These are phyloP conservation scores for Podarcis cretensis DNA, from an alignment of 2,113 vertebrate species.

Conservation along the genomic window DNA sequence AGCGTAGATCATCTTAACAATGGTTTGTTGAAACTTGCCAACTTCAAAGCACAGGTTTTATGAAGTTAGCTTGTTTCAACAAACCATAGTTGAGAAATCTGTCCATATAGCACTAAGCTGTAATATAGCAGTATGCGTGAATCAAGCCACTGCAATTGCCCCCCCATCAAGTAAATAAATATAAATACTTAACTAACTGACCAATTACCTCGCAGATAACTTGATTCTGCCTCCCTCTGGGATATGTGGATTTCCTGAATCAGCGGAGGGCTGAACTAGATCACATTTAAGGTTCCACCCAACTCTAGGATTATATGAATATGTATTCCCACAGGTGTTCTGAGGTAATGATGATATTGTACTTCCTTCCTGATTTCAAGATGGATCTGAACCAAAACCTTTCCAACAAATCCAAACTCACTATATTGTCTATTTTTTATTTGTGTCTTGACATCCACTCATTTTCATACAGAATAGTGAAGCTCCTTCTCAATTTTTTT, in stretches of 20 bases:
- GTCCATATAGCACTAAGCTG: too few species aligned
- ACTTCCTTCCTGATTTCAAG: background rate
- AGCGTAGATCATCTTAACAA: too few species aligned
- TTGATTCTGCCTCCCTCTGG: too few species aligned
- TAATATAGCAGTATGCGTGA: too few species aligned
- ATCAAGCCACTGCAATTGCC: too few species aligned
- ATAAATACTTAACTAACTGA: too few species aligned
- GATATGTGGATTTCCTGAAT: background rate
- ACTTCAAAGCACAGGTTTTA: too few species aligned
- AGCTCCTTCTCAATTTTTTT: background rate
- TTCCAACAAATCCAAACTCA: background rate
- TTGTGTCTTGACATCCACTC: background rate
- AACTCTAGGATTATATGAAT: background rate
- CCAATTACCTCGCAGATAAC: too few species aligned
- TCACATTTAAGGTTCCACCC: background rate
- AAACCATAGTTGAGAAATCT: background rate
- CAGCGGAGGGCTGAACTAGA: background rate
- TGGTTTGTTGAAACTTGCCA: too few species aligned
- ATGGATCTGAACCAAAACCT: background rate
- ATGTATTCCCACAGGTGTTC: background rate
- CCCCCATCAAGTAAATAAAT: too few species aligned
- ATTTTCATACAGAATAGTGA: background rate
- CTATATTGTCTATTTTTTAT: too few species aligned
- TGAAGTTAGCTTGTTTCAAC: background rate
- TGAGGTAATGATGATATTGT: background rate